These are phyloP conservation scores for Cydia strobilella DNA, from an alignment of 1,140 invertebrate genomes.

Conservation along the genomic window DNA sequence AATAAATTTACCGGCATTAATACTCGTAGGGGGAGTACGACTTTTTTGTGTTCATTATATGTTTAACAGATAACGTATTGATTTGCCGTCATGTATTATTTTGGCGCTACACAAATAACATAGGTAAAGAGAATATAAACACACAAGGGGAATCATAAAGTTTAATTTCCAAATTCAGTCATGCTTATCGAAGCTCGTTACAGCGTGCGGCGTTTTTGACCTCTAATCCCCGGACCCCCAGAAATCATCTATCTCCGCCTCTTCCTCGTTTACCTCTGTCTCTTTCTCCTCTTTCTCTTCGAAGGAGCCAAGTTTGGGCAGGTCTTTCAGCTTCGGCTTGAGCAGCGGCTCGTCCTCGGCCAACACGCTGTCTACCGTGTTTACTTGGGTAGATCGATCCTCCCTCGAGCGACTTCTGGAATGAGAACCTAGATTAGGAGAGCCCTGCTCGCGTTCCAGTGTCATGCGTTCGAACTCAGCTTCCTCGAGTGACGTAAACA, in stretches of 20 bases:
- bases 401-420: conserved; percentile 73
- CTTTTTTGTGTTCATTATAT: not conserved
- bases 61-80: not conserved
- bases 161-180: conserved; percentile 72
- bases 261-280: conserved; percentile 61
- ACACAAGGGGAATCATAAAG: conserved; percentile 59
- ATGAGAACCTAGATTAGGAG: conserved; percentile 78
- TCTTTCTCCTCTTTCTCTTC: conserved; percentile 66
- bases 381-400: conserved; percentile 53
- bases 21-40: not conserved
- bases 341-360: conserved; percentile 52
- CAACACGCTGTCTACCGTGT: conserved; percentile 45
- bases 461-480: conserved; percentile 78
- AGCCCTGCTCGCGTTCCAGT: conserved; percentile 50
- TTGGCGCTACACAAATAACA: conserved; percentile 22
- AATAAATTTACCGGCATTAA: not conserved
- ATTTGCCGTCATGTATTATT: not conserved
- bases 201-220: conserved; percentile 61
- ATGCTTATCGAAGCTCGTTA: conserved; percentile 67
- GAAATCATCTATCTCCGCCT: conserved; percentile 71
- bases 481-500: conserved; percentile 82
- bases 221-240: conserved; percentile 72
- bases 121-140: conserved; percentile 59
- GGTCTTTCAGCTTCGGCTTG: conserved; percentile 54
- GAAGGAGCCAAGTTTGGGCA: conserved; percentile 66